phyloP scores from a whole-genome alignment of 1,140 invertebrate genomes.

The Cataglyphis hispanica region DNA sequence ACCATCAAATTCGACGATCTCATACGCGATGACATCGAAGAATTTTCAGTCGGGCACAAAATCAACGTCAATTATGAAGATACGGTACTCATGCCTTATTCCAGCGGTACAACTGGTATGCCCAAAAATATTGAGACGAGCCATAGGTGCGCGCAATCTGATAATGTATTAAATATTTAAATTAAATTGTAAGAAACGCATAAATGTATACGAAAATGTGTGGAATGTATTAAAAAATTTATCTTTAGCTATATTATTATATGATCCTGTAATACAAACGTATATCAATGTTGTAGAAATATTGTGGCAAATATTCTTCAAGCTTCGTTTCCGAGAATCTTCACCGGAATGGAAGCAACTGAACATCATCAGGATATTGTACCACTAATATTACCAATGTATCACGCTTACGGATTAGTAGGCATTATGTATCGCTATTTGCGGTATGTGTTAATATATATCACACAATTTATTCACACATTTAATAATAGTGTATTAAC shows the following conservation, averaged over 20 bases:
- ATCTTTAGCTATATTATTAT: background rate
- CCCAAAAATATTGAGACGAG: constrained; percentile 96
- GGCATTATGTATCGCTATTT: constrained; percentile 87
- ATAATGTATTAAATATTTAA: constrained; percentile 21
- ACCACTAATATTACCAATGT: constrained; percentile 91
- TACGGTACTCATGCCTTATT: constrained; percentile 88
- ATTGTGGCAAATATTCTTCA: constrained; percentile 86
- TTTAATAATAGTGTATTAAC: background rate
- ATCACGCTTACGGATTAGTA: constrained; percentile 92
- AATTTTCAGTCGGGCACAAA: constrained; percentile 81
- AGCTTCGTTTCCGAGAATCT: constrained; percentile 43
- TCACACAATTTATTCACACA: background rate
- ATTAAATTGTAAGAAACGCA: background rate
- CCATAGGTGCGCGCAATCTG: constrained; percentile 84
- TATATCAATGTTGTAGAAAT: constrained; percentile 80
- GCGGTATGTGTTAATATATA: constrained; percentile 69
- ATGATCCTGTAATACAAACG: background rate
- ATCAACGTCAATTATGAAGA: constrained; percentile 83
- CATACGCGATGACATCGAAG: constrained; percentile 60
- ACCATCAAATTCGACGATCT: constrained; percentile 86
- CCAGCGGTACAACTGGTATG: constrained; percentile 96
- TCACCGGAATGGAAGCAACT: constrained; percentile 70
- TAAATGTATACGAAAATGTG: background rate
- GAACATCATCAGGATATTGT: constrained; percentile 87
- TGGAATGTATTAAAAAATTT: background rate